Base-by-base conservation (phyloP, 2,113 vertebrate species). In the Nyctibius bracteatus region DNA sequence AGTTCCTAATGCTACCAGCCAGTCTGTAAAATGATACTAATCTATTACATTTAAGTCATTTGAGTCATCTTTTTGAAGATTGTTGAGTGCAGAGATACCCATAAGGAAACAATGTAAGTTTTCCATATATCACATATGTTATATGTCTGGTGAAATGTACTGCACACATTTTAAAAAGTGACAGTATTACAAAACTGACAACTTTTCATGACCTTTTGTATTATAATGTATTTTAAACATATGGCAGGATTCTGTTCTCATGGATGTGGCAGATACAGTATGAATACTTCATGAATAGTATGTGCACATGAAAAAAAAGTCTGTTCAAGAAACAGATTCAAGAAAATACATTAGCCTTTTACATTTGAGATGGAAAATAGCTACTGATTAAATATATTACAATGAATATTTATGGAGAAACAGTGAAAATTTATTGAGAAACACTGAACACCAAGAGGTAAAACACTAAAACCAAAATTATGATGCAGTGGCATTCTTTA, bases 21-120 rank as follows among this genome's bases (percentile, higher is more conserved):
- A 95, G 74, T 37, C 94, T 97, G 97, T 97, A 98, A 98, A 97
- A 92, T 86, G 97, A 98, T 97, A 96, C 94, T 96, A 96, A 98
- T 97, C 97, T 98, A 94, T 96, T 97, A 94, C 66, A 14, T 95
- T 97, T 96, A 95, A 97, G 96, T 96, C 97, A 97, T 97, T 98
- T 96, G 91, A 97, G 96, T 96, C 93, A 97, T 97, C 98, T 97
- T 98, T 98, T 97, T 98, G 97, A 98, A 98, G 93, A 95, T 59
- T 91, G 88, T 92, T 86, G 71, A 94, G 90, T 88, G 81, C 21
- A 44, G 41, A 67, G 92, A 96, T 70, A 77, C 70, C 95, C 97
- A 97, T 98, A 97, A 90, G 97, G 97, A 98, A 98, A 96, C 95
- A 98, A 98, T 98, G 95, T 97, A 96, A 92, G 91, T 97, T 98